Evolutionary conservation across 2,113 vertebrate genomes (phyloP).

Genomic region (Felis catus): DNA sequence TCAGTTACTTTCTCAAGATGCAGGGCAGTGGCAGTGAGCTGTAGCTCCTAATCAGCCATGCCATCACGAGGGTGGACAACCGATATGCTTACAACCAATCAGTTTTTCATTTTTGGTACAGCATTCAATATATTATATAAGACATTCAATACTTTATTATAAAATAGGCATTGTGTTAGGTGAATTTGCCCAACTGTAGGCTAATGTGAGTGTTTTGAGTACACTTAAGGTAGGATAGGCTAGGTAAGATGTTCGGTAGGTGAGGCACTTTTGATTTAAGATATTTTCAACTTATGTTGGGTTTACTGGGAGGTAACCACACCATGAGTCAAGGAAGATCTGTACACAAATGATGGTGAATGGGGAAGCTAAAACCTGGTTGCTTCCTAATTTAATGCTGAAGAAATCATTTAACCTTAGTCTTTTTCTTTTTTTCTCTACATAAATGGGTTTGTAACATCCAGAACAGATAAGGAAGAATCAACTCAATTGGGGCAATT

Average conservation of each 20-base stretch:
- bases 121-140: background rate
- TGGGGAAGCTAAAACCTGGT: background rate
- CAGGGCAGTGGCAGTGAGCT: background rate
- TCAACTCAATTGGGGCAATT: background rate
- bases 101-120: background rate
- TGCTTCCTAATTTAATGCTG: background rate
- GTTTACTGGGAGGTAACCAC: background rate
- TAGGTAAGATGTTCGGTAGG: background rate
- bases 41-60: background rate
- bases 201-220: background rate
- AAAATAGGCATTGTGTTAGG: background rate
- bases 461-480: background rate
- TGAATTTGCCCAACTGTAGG: background rate
- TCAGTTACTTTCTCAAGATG: background rate
- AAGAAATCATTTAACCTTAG: background rate
- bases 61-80: background rate
- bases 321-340: background rate
- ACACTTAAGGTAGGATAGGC: background rate
- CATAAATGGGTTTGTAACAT: background rate
- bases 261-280: background rate
- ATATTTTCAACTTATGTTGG: background rate
- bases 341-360: background rate
- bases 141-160: background rate
- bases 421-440: background rate
- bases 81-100: background rate